Evolutionary conservation across 2,888 invertebrate species (phyloP), one percentile per base, ranked within the genome.

Genomic region (Dyspetes luteomarginatus): DNA sequence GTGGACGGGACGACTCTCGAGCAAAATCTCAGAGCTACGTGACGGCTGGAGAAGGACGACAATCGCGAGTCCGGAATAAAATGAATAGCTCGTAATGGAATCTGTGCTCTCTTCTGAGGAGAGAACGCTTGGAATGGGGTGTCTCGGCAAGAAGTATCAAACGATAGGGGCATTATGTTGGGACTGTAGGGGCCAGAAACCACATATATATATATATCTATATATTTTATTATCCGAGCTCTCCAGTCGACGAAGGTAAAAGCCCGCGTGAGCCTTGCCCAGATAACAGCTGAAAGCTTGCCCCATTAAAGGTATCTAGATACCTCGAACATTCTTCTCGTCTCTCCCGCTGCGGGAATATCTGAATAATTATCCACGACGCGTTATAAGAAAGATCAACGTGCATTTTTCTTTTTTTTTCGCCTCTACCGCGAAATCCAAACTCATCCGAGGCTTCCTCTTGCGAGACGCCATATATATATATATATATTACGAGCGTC

Each of bases 251-350:
- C 83, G 87, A 78, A 81, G 86, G 89, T 90, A 90, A 90, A 89
- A 86, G 89, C 89, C 88, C 85, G 87, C 87, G 86, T 86, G 88
- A 88, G 86, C 86, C 89, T 88, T 85, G 86, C 85, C 83, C 86
- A 89, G 90, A 91, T 91, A 91, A 89, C 89, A 85, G 87, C 85
- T 90, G 90, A 91, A 91, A 90, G 90, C 90, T 90, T 90, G 90
- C 89, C 87, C 90, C 90, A 90, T 90, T 90, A 91, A 90, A 89
- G 88, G 88, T 88, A 90, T 90, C 89, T 89, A 88, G 90, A 90
- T 89, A 89, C 84, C 86, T 86, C 80, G n/a, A 86, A 89, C 89
- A 88, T 89, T 90, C 87, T 89, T 87, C 87, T 88, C 86, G 56
- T 56, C 69, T 45, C 56, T 56, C 26, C 26, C 45, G 19, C 15